Evolutionary conservation across 2,113 vertebrate genomes (phyloP).

Genomic region (Heterochromis multidens): DNA sequence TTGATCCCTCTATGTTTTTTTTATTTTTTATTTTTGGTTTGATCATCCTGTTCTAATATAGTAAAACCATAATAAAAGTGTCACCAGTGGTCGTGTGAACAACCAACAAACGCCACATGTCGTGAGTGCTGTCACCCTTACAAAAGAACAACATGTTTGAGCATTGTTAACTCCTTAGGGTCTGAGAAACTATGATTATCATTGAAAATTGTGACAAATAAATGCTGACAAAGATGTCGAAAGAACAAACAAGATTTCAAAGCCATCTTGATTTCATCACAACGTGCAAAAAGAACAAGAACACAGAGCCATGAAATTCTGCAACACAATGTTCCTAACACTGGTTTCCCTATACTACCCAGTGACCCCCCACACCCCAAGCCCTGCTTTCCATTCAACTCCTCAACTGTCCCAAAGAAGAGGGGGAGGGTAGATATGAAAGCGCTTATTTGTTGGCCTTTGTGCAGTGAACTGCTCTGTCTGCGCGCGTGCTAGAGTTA

Average conservation of each 20-base stretch:
- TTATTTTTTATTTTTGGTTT: background rate
- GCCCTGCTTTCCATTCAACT: constrained; percentile 49
- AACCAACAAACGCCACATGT: background rate
- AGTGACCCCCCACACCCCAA: constrained; percentile 22
- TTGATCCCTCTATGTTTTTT: background rate
- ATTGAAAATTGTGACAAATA: background rate
- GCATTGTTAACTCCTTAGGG: background rate
- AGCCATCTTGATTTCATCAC: background rate
- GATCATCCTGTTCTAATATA: background rate
- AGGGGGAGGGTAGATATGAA: constrained; percentile 67
- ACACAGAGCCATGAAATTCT: constrained; percentile 25
- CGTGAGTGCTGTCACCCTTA: background rate
- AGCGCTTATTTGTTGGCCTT: constrained; percentile 71
- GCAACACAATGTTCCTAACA: constrained; percentile 39
- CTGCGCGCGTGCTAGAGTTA: constrained; percentile 46
- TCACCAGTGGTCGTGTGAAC: background rate
- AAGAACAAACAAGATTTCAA: background rate
- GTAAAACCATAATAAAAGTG: background rate
- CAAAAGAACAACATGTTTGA: background rate
- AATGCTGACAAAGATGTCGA: background rate
- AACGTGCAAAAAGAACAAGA: background rate
- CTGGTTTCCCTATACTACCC: constrained; percentile 36
- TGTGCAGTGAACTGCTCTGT: constrained; percentile 51
- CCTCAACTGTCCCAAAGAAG: constrained; percentile 56
- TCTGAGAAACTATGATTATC: background rate